These are phyloP conservation scores for Xiphorhynchus elegans DNA, from an alignment of 2,113 vertebrate species.

Conservation along the genomic window DNA sequence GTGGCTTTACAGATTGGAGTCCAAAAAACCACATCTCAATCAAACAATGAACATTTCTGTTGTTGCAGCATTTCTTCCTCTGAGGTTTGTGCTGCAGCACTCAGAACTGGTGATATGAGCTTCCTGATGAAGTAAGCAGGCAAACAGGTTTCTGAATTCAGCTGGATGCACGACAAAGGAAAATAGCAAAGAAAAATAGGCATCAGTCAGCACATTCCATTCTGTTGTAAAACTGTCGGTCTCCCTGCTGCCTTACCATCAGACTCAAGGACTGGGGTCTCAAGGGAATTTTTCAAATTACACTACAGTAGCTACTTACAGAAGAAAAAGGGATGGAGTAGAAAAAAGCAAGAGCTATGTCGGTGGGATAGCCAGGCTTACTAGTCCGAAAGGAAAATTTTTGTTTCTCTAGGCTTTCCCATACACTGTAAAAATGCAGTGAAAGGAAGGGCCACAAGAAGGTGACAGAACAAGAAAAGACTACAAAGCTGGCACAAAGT, in stretches of 20 bases:
- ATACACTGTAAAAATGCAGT: not conserved
- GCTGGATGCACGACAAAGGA: not conserved
- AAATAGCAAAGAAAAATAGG: conserved; percentile 1
- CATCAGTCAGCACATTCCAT: not conserved
- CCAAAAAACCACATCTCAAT: not conserved
- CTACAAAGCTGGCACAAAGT: not conserved
- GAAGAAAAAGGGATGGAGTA: not conserved
- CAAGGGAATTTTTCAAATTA: not conserved
- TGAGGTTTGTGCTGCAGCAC: not conserved
- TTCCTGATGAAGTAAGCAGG: conserved; percentile 9
- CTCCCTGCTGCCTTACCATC: not conserved
- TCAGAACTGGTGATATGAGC: not conserved
- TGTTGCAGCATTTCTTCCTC: conserved; percentile 12
- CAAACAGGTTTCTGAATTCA: conserved; percentile 52
- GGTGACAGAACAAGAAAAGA: not conserved
- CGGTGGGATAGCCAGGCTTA: not conserved
- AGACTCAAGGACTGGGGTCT: not conserved
- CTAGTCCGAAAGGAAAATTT: not conserved
- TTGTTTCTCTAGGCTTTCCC: not conserved
- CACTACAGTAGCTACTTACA: not conserved
- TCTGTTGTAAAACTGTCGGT: not conserved
- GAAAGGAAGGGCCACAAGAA: not conserved
- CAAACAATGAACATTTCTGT: not conserved
- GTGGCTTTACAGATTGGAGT: not conserved
- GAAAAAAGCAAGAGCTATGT: not conserved